phyloP scores from a whole-genome alignment of 1,140 invertebrate genomes.

The Nasonia giraulti region DNA sequence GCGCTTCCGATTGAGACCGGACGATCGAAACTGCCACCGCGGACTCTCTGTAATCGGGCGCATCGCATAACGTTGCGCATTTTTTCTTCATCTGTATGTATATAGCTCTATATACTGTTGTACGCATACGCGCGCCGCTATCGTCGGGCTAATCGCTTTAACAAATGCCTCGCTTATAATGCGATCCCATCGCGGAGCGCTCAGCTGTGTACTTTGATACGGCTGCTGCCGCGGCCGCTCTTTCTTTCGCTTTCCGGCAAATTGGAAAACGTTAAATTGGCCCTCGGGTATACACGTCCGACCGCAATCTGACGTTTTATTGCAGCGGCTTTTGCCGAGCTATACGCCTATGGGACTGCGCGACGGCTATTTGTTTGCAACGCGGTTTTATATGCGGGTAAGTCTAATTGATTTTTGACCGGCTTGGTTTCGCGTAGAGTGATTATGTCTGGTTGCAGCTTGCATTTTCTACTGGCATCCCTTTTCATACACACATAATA shows the following conservation, averaged over 20 bases:
- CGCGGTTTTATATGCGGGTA: background rate
- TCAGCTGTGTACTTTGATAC: conserved; percentile 9
- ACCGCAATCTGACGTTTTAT: conserved; percentile 23
- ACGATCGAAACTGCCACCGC: conserved; percentile 63
- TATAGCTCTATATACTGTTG: conserved; percentile 49
- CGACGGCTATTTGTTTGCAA: background rate
- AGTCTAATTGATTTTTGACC: too few relatives aligned
- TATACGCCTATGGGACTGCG: background rate
- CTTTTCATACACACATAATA: too few relatives aligned
- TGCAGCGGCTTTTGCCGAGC: background rate
- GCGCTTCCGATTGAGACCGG: conserved; percentile 60
- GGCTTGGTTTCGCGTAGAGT: too few relatives aligned
- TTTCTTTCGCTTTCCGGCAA: conserved; percentile 32
- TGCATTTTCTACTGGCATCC: too few relatives aligned
- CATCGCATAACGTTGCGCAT: conserved; percentile 49
- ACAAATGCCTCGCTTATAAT: conserved; percentile 71
- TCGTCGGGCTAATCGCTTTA: conserved; percentile 70
- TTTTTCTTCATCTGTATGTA: conserved; percentile 58
- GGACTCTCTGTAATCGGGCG: background rate
- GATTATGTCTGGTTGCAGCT: too few relatives aligned
- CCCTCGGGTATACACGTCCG: background rate
- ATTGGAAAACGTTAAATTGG: conserved; percentile 24
- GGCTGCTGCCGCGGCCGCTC: background rate
- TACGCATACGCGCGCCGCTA: background rate
- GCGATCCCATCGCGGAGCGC: conserved; percentile 58